A percentile compares a stretch with the other conserved stretches of the same genome.
These are phyloP conservation scores for Zaprionus inermis DNA, from an alignment of 1,140 invertebrate genomes.

Conservation along the genomic window DNA sequence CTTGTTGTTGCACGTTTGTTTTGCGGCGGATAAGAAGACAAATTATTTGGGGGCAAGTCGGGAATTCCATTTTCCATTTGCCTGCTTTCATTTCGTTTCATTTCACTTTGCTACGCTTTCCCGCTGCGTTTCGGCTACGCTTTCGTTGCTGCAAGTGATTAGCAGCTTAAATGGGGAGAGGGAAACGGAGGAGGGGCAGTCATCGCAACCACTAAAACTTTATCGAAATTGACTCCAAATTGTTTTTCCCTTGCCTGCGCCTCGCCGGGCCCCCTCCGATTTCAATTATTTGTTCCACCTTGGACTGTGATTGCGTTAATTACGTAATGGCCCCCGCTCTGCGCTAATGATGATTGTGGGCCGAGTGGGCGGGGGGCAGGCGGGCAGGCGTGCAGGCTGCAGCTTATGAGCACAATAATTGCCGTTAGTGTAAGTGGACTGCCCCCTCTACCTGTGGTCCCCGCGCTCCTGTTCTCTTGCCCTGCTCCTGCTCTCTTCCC, in stretches of 20 bases:
- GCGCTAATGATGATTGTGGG: slow-evolving; percentile 73
- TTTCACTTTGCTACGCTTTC: slow-evolving; percentile 10
- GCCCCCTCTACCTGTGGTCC: too few relatives aligned
- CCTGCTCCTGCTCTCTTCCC: background rate
- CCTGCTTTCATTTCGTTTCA: slow-evolving; percentile 32
- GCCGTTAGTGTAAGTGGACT: slow-evolving; percentile 46
- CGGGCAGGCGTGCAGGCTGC: slow-evolving; percentile 6
- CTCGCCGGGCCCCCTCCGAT: slow-evolving; percentile 19
- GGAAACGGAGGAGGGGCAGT: background rate
- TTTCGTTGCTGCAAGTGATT: slow-evolving; percentile 80
- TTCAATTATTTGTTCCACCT: slow-evolving; percentile 73
- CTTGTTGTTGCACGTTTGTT: slow-evolving; percentile 24
- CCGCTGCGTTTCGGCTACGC: slow-evolving; percentile 13
- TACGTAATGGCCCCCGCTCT: slow-evolving; percentile 71
- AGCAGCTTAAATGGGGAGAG: slow-evolving; percentile 68
- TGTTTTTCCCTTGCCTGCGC: slow-evolving; percentile 29
- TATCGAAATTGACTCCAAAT: slow-evolving; percentile 81
- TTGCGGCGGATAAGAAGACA: slow-evolving; percentile 69
- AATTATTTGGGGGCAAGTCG: slow-evolving; percentile 69
- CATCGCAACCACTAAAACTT: slow-evolving; percentile 61
- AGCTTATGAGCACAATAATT: slow-evolving; percentile 76
- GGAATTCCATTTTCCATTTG: slow-evolving; percentile 46
- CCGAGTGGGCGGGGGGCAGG: background rate
- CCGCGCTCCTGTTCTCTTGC: background rate
- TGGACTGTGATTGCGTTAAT: slow-evolving; percentile 72